phyloP scores from a whole-genome alignment of 2,888 invertebrate genomes.

The Polyommatus icarus region DNA sequence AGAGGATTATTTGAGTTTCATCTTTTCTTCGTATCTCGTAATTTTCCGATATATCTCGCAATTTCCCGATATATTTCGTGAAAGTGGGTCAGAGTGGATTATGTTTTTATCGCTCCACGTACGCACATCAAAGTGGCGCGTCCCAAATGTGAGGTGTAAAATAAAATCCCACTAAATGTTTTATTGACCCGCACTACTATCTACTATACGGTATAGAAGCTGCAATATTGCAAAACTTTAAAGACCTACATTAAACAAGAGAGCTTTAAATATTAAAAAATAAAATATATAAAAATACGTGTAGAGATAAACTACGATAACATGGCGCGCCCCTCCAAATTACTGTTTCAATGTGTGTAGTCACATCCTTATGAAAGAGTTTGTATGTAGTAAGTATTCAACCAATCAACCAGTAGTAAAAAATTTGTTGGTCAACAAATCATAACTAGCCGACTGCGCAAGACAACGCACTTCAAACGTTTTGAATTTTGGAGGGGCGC shows the following conservation, averaged over 20 bases:
- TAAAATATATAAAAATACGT: too few species aligned
- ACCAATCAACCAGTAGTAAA: too few species aligned
- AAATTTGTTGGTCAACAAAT: too few species aligned
- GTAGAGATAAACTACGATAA: too few species aligned
- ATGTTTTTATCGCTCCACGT: slow-evolving; percentile 18
- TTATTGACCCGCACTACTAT: not conserved
- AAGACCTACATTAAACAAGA: not conserved
- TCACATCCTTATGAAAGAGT: too few species aligned
- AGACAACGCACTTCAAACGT: too few species aligned
- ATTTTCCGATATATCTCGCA: slow-evolving; percentile 38
- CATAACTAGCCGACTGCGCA: too few species aligned
- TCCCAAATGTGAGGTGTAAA: slow-evolving; percentile 8
- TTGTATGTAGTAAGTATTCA: too few species aligned
- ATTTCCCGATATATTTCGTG: slow-evolving; percentile 25
- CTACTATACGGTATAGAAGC: not conserved
- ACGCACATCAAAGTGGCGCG: slow-evolving; percentile 20
- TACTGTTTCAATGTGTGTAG: too few species aligned
- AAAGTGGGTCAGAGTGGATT: slow-evolving; percentile 25
- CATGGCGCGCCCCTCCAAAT: too few species aligned
- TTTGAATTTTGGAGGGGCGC: too few species aligned
- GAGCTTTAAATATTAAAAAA: too few species aligned
- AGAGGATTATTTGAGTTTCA: slow-evolving; percentile 44
- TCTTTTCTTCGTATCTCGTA: slow-evolving; percentile 41
- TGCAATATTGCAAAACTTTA: not conserved
- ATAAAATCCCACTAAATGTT: slow-evolving; percentile 21